A percentile compares a stretch with the other conserved stretches of the same genome.
phyloP scores from a whole-genome alignment of 1,140 invertebrate species.

The Caenorhabditis brenneri region DNA sequence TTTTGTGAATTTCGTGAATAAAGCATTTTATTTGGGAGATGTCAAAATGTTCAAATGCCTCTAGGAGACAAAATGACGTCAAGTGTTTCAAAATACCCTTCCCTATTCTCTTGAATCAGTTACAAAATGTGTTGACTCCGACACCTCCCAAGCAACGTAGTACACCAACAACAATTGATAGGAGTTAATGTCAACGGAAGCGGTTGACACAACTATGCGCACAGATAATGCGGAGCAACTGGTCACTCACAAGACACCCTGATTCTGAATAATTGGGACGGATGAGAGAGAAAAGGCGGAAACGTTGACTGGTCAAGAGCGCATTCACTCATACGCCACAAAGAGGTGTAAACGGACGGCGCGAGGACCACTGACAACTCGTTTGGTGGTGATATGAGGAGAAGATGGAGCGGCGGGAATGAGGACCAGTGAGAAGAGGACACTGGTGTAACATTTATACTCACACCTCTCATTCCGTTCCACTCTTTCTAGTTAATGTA shows the following conservation, averaged over 20 bases:
- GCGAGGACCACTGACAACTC: conserved; percentile 31
- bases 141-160: conserved; percentile 4
- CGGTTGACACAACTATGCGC: neutral
- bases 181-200: neutral
- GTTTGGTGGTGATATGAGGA: conserved; percentile 33
- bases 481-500: neutral
- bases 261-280: neutral
- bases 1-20: no score
- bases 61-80: neutral
- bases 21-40: no score
- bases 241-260: neutral
- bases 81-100: neutral
- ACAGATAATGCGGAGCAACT: neutral
- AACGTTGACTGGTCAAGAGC: neutral
- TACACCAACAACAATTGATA: conserved; percentile 40
- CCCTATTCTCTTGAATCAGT: neutral
- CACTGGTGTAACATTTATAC: conserved; percentile 33
- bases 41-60: neutral
- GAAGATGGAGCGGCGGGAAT: neutral
- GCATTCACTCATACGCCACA: conserved; percentile 18
- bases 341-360: conserved; percentile 37
- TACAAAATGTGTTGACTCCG: conserved; percentile 16
- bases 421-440: neutral
- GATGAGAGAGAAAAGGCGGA: neutral
- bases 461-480: conserved; percentile 24